Evolutionary conservation across 2,888 invertebrate species (phyloP), one percentile per base, ranked within the genome.

Genomic region (Chironomus riparius): DNA sequence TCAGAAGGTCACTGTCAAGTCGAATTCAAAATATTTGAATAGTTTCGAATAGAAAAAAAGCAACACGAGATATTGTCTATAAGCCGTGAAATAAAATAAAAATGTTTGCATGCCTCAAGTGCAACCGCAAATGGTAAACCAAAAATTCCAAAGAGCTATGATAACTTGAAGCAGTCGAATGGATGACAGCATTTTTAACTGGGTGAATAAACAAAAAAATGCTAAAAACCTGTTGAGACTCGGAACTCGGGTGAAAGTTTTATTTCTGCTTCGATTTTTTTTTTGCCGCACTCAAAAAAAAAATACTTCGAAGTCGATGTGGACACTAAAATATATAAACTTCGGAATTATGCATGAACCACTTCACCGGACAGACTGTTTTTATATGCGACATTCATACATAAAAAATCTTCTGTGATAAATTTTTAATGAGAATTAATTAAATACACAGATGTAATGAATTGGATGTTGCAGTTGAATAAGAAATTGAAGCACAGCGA

Each of bases 1-100:
- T 50, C 21, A 61, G 72, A 72, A 72, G 72, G 72, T 72, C 72
- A 72, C 28, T 72, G 72, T 72, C 72, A 72, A 72, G 28, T 28
- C 5, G 28, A 5, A 28, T 3, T 28, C 28, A 28, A 28, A 28
- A 28, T 28, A 28, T 28, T 28, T 28, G 28, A 28, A 28, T 28
- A 28, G 28, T 28, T 28, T 28, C 28, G 28, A 4, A 28, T 72
- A 72, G 56, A 28, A 38, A 38, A 50, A 50, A 50, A 15, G 28
- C 28, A 28, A 28, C 28, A 28, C 28, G 28, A 28, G 28, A 28
- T 3, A 28, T 28, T 15, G 48, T 48, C 4, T 48, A n/a, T 48
- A 50, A 50, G n/a, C 15, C 50, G n/a, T n/a, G 12, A 48, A 70
- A 21, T 47, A 18, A 69, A 69, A 69, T 15, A 38, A 70, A 48